phyloP scores from a whole-genome alignment of 2,888 invertebrate genomes.

The Syritta pipiens region DNA sequence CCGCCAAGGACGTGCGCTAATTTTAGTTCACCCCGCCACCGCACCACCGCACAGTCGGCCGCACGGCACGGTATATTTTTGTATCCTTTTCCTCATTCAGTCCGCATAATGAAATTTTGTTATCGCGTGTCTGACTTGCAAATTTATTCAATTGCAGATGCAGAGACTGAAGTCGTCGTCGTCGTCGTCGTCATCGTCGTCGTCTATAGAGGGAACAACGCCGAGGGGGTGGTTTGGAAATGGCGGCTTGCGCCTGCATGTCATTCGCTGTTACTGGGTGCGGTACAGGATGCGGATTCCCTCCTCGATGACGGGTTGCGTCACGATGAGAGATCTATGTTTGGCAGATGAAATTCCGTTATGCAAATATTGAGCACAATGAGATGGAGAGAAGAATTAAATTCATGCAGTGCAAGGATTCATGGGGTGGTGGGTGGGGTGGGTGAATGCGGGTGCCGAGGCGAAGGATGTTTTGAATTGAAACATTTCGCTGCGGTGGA shows the following conservation, averaged over 20 bases:
- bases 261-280: slow-evolving; percentile 42
- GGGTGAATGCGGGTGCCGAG: background rate
- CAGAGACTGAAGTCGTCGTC: slow-evolving; percentile 10
- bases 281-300: slow-evolving; percentile 50
- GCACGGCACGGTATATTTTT: slow-evolving; percentile 8
- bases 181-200: background rate
- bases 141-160: slow-evolving; percentile 50
- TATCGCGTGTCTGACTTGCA: slow-evolving; percentile 55
- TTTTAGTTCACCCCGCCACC: slow-evolving; percentile 27
- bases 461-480: slow-evolving; percentile 55
- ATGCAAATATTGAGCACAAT: slow-evolving; percentile 50
- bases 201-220: background rate
- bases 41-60: background rate
- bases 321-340: slow-evolving; percentile 46
- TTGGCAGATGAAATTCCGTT: slow-evolving; percentile 40
- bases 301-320: slow-evolving; percentile 58
- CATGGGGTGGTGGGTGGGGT: slow-evolving; percentile 15
- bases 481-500: slow-evolving; percentile 63
- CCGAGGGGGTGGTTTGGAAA: background rate
- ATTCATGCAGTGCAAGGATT: slow-evolving; percentile 48
- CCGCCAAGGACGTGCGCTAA: slow-evolving; percentile 61
- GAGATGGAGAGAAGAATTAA: slow-evolving; percentile 45
- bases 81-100: slow-evolving; percentile 62
- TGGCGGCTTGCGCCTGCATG: slow-evolving; percentile 27
- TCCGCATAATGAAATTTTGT: slow-evolving; percentile 56